Evolutionary conservation across 2,113 vertebrate genomes (phyloP), one percentile per base, ranked within the genome.

Genomic region (Pollachius pollachius): DNA sequence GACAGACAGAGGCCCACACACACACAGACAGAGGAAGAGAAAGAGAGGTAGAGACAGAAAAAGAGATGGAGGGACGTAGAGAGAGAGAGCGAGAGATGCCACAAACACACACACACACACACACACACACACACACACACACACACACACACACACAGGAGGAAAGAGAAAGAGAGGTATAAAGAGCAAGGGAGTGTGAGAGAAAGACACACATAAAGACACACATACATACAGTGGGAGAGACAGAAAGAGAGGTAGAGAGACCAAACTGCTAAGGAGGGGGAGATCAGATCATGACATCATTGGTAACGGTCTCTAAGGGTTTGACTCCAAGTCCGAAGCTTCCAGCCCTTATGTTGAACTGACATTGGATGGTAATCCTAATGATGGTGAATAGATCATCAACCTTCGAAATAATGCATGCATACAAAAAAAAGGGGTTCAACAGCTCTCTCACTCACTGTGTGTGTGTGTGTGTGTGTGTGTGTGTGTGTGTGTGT

Each of bases 181-280:
- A 18, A 5, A 64, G 11, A 64, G 9, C 37, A 7, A 64, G 62
- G 37, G 1, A 64, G 11, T 5, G 62, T 18, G 64, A 52, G 41
- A 52, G 41, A 65, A n/a, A 54, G 63, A 18, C 30, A 15, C 34
- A 41, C 2, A 60, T 18, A 18, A 6, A 48, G 15, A 19, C 30
- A 65, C 7, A 18, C 17, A 41, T 7, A 41, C 9, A 64, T 7
- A 64, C n/a, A 52, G 48, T 23, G 41, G 41, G 41, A 52, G 48
- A 15, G 37, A 86, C 75, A 75, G 30, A 76, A 67, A 67, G 64
- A 64, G 72, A 71, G 73, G 82, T 76, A 19, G 75, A 68, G 79
- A 2, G 73, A 74, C 18, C 6, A 66, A 81, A 85, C 84, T 15
- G 21, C 13, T 18, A 62, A 19, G 18, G 60, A 62, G 13, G 19